Percentiles rank a stretch among this genome's conserved stretches.
Evolutionary conservation across 1,140 invertebrate species (phyloP).

Genomic region (Dendroctonus ponderosae): DNA sequence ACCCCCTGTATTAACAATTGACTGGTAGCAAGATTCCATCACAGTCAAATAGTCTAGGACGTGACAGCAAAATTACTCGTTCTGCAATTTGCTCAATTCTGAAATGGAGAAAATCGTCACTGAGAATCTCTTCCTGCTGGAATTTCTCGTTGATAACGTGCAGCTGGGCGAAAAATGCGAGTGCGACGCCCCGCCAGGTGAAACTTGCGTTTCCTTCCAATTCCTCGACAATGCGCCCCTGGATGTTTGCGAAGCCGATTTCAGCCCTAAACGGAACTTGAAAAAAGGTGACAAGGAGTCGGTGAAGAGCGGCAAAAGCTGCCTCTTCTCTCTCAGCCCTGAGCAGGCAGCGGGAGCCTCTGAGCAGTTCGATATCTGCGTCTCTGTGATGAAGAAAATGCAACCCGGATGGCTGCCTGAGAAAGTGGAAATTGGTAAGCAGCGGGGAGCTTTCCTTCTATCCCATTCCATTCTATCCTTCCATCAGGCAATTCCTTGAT

Average conservation of each 20-base stretch:
- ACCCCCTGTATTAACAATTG: too few species aligned
- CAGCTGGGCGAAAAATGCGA: slow-evolving; percentile 47
- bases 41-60: too few species aligned
- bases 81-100: background rate
- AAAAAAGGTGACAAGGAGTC: slow-evolving; percentile 48
- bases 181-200: slow-evolving; percentile 37
- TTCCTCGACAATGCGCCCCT: slow-evolving; percentile 55
- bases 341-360: slow-evolving; percentile 40
- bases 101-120: slow-evolving; percentile 53
- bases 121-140: slow-evolving; percentile 58
- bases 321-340: slow-evolving; percentile 54
- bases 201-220: slow-evolving; percentile 55
- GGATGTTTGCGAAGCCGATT: slow-evolving; percentile 58
- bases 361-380: slow-evolving; percentile 51
- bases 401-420: slow-evolving; percentile 43
- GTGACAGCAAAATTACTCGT: background rate
- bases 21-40: too few species aligned
- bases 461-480: too few species aligned
- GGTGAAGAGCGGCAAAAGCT: slow-evolving; percentile 58
- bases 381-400: slow-evolving; percentile 50
- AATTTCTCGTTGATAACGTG: slow-evolving; percentile 58
- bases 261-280: slow-evolving; percentile 44
- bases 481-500: slow-evolving; percentile 34
- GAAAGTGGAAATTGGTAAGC: slow-evolving; percentile 43
- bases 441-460: too few species aligned